Evolutionary conservation across 2,888 invertebrate species (phyloP).

Genomic region (Leptinotarsa rubiginosa): DNA sequence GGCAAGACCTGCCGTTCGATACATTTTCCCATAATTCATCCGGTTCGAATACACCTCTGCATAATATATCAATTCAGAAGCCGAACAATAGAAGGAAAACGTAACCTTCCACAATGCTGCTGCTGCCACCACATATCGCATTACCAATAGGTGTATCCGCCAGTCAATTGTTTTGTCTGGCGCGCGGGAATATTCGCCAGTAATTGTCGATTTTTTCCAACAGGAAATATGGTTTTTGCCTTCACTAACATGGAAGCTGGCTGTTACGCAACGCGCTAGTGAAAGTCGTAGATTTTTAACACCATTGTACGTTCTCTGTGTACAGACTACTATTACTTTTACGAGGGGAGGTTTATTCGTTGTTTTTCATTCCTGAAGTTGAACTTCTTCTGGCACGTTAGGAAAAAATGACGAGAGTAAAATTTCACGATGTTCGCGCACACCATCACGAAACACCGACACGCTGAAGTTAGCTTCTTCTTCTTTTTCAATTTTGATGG

Average conservation of each 20-base stretch:
- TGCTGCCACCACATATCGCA: slow-evolving; percentile 25
- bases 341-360: slow-evolving; percentile 20
- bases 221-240: slow-evolving; percentile 47
- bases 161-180: slow-evolving; percentile 38
- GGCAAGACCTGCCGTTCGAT: background rate
- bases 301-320: slow-evolving; percentile 36
- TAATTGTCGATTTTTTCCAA: slow-evolving; percentile 43
- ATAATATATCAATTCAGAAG: slow-evolving; percentile 15
- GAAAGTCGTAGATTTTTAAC: slow-evolving; percentile 39
- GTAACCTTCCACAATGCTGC: slow-evolving; percentile 26
- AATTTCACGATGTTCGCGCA: too few species aligned
- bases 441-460: too few species aligned
- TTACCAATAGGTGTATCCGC: slow-evolving; percentile 32
- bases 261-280: slow-evolving; percentile 38
- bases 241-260: slow-evolving; percentile 42
- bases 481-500: too few species aligned
- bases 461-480: too few species aligned
- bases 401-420: too few species aligned
- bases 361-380: too few species aligned
- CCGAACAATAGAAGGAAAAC: slow-evolving; percentile 35
- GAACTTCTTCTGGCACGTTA: too few species aligned
- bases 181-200: slow-evolving; percentile 36
- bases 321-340: slow-evolving; percentile 36
- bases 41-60: background rate
- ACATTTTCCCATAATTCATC: slow-evolving; percentile 1